Base-by-base conservation (phyloP, 2,888 invertebrate species). In the Elegia similella region DNA sequence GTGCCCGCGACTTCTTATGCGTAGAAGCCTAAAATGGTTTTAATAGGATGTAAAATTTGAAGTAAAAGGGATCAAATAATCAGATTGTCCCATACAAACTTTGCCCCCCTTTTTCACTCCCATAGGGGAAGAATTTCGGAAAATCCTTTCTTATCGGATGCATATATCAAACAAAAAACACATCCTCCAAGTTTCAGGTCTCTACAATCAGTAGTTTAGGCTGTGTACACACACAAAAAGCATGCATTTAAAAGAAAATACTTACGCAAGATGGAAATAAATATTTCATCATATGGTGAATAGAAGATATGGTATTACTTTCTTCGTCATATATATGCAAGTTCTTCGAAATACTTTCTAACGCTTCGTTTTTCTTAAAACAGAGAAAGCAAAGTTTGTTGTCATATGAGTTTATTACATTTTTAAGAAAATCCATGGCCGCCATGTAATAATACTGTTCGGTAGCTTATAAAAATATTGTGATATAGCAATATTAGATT, bases 201-300 rank as follows among this genome's bases (percentile, higher is more conserved):
- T n/a, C n/a, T n/a, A n/a, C n/a, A n/a, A n/a, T n/a, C n/a, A n/a
- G n/a, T n/a, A n/a, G n/a, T n/a, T n/a, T n/a, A n/a, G n/a, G n/a
- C n/a, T n/a, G n/a, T n/a, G n/a, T n/a, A n/a, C n/a, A n/a, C n/a
- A n/a, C n/a, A n/a, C n/a, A n/a, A n/a, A n/a, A n/a, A n/a, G n/a
- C n/a, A n/a, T n/a, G n/a, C 23, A 23, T 3, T 23, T 23, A 23
- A 3, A 6, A 52, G 32, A 44, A 23, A 16, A 6, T 44, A 78
- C 84, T 80, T 70, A 84, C 85, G 34, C 72, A 70, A 0, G 48
- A 53, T 1, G 82, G 81, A 66, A 83, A 78, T 47, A 83, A 63
- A 42, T 63, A 62, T 34, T 65, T 67, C 53, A 78, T 62, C 55
- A 85, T 75, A 58, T 70, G 66, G 34, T 60, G 59, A 30, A 85